Evolutionary conservation across 64 coral and sea anemone species (phyloP).

Genomic region (Anthopleura sola): DNA sequence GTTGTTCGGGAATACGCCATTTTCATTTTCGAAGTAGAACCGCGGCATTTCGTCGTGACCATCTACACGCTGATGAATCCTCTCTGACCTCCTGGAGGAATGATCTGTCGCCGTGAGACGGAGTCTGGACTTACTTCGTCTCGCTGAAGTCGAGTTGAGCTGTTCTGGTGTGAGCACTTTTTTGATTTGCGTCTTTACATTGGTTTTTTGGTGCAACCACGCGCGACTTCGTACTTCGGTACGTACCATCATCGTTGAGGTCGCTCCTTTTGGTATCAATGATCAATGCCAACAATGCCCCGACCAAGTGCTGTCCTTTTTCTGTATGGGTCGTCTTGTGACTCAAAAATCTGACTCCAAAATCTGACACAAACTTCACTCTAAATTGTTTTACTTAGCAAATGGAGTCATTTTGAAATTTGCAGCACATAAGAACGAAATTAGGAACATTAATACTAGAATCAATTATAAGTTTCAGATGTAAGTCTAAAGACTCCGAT

Average conservation of each 20-base stretch:
- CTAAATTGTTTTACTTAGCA: too few relatives aligned
- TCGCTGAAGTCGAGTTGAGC: conserved; percentile 14
- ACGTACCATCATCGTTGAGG: too few relatives aligned
- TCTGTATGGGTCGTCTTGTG: conserved; percentile 32
- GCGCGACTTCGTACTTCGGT: too few relatives aligned
- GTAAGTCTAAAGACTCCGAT: too few relatives aligned
- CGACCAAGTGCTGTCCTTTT: conserved; percentile 17
- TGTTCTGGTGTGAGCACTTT: not conserved
- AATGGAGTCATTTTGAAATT: too few relatives aligned
- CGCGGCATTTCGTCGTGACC: conserved; percentile 23
- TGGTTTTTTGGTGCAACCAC: too few relatives aligned
- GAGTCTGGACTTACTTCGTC: not conserved
- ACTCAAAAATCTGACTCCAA: too few relatives aligned
- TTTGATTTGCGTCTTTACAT: not conserved
- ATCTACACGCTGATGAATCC: not conserved
- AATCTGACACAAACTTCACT: too few relatives aligned
- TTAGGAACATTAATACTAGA: too few relatives aligned
- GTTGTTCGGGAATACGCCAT: conserved; percentile 19
- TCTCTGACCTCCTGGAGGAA: not conserved
- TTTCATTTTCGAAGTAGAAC: conserved; percentile 16
- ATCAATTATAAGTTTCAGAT: too few relatives aligned
- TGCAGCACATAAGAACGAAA: too few relatives aligned
- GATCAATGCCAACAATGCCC: conserved; percentile 23
- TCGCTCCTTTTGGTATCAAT: not conserved
- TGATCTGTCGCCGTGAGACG: conserved; percentile 29